Conservation (phyloP, 2,888 invertebrate genomes). For the Campopleginae sp. region DNA sequence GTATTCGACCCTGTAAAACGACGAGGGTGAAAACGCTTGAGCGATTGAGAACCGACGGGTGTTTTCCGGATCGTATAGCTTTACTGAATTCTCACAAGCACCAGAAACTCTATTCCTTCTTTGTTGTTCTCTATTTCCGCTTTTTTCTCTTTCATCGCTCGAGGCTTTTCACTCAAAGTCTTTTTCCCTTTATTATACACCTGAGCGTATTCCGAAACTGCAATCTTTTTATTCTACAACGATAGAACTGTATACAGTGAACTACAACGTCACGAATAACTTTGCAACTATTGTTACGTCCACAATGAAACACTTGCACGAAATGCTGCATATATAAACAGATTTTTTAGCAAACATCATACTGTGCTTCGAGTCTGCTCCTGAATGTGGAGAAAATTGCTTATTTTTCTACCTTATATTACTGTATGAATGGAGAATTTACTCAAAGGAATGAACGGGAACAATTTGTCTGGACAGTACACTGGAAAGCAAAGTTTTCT, state of each 20-base stretch:
- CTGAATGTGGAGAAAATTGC: neutral
- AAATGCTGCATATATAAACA: neutral
- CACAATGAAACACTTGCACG: neutral
- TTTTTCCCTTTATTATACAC: constrained; percentile 26
- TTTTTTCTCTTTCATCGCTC: constrained; percentile 39
- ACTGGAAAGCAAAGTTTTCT: no score
- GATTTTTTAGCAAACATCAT: neutral
- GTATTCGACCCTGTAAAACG: constrained; percentile 33
- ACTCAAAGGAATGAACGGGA: neutral
- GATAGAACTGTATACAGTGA: neutral
- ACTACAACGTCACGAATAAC: neutral
- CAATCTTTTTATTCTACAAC: constrained; percentile 39
- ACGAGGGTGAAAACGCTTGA: constrained; percentile 52
- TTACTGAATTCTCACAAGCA: constrained; percentile 7
- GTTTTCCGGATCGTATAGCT: constrained; percentile 4
- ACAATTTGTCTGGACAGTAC: neutral
- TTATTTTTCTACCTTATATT: neutral
- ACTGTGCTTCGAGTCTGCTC: neutral
- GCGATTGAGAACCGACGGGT: constrained; percentile 55
- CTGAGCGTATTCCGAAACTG: neutral
- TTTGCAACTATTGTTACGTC: constrained; percentile 4
- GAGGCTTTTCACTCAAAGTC: constrained; percentile 15
- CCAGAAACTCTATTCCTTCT: constrained; percentile 10
- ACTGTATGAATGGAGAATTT: neutral
- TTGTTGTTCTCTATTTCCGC: constrained; percentile 7